phyloP scores from a whole-genome alignment of 2,888 invertebrate species.

The Scaptomyza parva region DNA sequence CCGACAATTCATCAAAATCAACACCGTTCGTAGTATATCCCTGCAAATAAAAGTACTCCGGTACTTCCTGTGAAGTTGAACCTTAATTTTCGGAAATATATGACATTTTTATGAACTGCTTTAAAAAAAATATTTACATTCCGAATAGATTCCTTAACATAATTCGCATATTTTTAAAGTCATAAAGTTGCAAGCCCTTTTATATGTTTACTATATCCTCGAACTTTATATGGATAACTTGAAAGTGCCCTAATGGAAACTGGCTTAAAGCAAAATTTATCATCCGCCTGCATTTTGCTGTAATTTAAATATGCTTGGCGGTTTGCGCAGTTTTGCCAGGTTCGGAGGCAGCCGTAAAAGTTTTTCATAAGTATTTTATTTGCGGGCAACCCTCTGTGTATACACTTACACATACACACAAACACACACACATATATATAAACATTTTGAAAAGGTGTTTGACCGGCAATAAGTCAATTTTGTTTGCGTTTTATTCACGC shows the following conservation, averaged over 20 bases:
- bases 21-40: slow-evolving; percentile 8
- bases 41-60: neutral
- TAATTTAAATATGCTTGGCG: slow-evolving; percentile 72
- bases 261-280: slow-evolving; percentile 67
- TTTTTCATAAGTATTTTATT: slow-evolving; percentile 79
- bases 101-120: neutral
- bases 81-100: neutral
- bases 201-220: slow-evolving; percentile 5
- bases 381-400: slow-evolving; percentile 48
- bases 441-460: slow-evolving; percentile 76
- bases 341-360: slow-evolving; percentile 54
- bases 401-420: slow-evolving; percentile 14
- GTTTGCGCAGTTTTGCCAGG: slow-evolving; percentile 40
- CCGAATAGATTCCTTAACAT: neutral
- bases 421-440: slow-evolving; percentile 4
- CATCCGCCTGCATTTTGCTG: slow-evolving; percentile 61
- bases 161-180: neutral
- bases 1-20: slow-evolving; percentile 20
- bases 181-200: neutral
- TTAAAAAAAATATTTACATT: neutral
- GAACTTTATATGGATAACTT: slow-evolving; percentile 28
- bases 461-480: slow-evolving; percentile 82
- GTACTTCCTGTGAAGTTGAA: neutral
- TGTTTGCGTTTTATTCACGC: slow-evolving; percentile 78
- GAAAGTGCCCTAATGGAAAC: slow-evolving; percentile 9